A percentile compares a stretch with the other conserved stretches of the same genome.
Evolutionary conservation across 2,797 vertebrate genomes (phyloP).

Genomic region (Phaenicophaeus curvirostris): DNA sequence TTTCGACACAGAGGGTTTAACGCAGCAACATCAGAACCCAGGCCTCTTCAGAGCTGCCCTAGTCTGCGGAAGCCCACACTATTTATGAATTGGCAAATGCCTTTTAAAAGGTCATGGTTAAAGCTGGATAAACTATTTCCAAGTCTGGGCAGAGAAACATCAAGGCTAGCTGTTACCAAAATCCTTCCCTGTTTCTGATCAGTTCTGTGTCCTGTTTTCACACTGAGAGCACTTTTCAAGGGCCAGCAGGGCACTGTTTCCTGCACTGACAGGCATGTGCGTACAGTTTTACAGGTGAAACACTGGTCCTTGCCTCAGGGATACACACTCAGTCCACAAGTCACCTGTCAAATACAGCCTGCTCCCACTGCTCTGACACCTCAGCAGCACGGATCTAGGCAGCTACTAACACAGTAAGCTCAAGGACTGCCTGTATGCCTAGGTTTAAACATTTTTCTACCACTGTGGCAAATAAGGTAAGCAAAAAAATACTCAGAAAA

Average conservation of each 20-base stretch:
- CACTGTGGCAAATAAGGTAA: background rate
- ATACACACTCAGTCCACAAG: background rate
- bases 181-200: background rate
- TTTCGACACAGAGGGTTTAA: background rate
- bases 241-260: background rate
- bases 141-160: background rate
- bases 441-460: background rate
- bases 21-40: background rate
- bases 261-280: background rate
- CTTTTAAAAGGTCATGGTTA: background rate
- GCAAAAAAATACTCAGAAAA: background rate
- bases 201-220: background rate
- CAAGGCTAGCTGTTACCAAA: background rate
- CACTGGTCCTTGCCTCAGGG: background rate
- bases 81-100: background rate
- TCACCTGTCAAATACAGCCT: background rate
- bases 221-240: background rate
- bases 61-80: background rate
- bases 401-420: background rate
- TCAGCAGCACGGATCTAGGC: background rate
- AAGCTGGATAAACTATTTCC: background rate
- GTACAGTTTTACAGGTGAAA: background rate
- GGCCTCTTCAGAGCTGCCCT: background rate
- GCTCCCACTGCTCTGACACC: background rate
- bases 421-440: accelerated